Evolutionary conservation across 2,888 invertebrate genomes (phyloP).

Genomic region (Dermolepida albohirtum): DNA sequence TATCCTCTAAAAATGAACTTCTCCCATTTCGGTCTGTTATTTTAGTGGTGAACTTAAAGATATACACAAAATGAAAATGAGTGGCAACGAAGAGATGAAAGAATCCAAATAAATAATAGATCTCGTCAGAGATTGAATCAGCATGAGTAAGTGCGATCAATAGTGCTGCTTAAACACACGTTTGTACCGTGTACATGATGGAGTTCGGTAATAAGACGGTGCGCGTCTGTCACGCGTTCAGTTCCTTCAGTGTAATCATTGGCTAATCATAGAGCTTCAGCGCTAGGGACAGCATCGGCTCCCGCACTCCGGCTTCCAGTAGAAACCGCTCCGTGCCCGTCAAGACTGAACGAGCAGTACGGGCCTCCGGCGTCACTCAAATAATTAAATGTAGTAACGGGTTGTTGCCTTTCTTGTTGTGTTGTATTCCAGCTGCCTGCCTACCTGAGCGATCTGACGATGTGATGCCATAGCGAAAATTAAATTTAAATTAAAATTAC

Average conservation of each 20-base stretch:
- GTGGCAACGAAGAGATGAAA: not conserved
- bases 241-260: conserved; percentile 34
- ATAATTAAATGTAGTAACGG: conserved; percentile 42
- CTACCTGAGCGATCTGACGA: conserved; percentile 16
- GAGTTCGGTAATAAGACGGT: conserved; percentile 60
- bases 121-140: conserved; percentile 46
- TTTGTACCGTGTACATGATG: conserved; percentile 51
- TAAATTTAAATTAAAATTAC: conserved; percentile 46
- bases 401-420: not conserved
- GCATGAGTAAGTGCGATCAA: conserved; percentile 47
- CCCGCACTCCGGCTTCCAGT: conserved; percentile 13
- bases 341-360: conserved; percentile 20
- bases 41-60: not conserved
- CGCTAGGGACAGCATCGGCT: conserved; percentile 19
- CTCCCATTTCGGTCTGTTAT: too few species aligned
- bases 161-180: conserved; percentile 46
- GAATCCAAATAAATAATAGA: conserved; percentile 44
- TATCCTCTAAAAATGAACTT: too few species aligned
- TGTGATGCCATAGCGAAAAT: conserved; percentile 42
- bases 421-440: conserved; percentile 23
- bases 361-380: conserved; percentile 40
- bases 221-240: conserved; percentile 56
- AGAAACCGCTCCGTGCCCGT: conserved; percentile 5
- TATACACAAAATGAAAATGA: too few species aligned
- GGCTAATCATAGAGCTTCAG: conserved; percentile 39